Conservation (phyloP, 2,113 vertebrate species). For the Crotalus horridus region DNA sequence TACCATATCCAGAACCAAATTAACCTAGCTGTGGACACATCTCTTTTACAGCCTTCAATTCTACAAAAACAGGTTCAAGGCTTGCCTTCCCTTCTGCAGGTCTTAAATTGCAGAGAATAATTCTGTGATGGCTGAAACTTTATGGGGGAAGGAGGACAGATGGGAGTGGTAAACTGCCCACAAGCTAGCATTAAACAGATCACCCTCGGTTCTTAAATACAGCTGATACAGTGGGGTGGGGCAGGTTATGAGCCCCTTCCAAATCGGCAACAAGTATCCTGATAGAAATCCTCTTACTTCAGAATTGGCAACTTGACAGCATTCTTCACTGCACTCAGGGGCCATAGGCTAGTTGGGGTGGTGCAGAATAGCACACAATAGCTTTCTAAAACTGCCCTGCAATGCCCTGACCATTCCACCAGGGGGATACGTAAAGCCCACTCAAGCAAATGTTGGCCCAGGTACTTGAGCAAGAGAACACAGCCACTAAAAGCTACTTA, state of each 20-base stretch:
- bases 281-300: background rate
- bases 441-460: background rate
- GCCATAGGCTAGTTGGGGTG: background rate
- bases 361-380: no score
- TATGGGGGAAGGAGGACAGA: background rate
- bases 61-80: background rate
- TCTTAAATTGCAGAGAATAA: background rate
- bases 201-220: background rate
- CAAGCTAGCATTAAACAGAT: background rate
- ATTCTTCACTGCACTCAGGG: background rate
- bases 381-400: background rate
- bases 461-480: background rate
- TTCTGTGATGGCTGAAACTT: background rate
- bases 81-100: background rate
- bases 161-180: background rate
- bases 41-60: background rate
- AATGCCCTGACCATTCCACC: background rate
- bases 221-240: background rate
- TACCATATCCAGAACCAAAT: background rate
- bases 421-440: background rate
- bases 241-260: background rate
- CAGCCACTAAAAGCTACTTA: background rate
- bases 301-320: background rate
- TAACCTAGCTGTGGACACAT: background rate
- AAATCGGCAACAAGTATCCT: background rate